Evolutionary conservation across 2,113 vertebrate species (phyloP).

Genomic region (Datnioides undecimradiatus): DNA sequence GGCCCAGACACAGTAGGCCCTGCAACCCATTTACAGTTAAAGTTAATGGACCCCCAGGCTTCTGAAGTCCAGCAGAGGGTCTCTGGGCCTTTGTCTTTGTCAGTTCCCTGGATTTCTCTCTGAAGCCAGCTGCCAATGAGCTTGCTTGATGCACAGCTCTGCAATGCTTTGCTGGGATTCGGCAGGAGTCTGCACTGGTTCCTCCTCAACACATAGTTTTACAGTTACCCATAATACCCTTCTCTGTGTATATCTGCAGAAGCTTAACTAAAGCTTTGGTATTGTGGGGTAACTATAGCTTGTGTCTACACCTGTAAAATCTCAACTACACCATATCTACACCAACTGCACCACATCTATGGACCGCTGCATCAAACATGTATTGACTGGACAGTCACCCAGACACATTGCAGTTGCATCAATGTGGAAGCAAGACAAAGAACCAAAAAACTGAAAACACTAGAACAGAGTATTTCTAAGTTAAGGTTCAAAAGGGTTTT

Average conservation of each 20-base stretch:
- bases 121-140: too few species aligned
- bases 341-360: too few species aligned
- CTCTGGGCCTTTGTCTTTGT: too few species aligned
- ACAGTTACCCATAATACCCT: not conserved
- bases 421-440: constrained; percentile 2
- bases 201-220: not conserved
- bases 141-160: not conserved
- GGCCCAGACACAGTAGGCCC: constrained; percentile 32
- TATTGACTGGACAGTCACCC: not conserved
- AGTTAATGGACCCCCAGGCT: constrained; percentile 60
- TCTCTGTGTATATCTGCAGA: not conserved
- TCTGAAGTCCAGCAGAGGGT: constrained; percentile 35
- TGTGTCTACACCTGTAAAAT: not conserved
- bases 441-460: not conserved
- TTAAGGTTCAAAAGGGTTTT: not conserved
- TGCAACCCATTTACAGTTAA: constrained; percentile 17
- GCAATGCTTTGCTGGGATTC: not conserved
- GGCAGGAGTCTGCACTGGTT: not conserved
- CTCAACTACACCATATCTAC: not conserved
- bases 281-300: not conserved
- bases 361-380: not conserved
- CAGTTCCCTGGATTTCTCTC: too few species aligned
- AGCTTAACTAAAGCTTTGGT: not conserved
- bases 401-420: not conserved
- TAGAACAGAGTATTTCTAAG: constrained; percentile 4